A percentile compares a stretch with the other conserved stretches of the same genome.
phyloP scores from a whole-genome alignment of 2,797 vertebrate genomes.

The Aratinga solstitialis region DNA sequence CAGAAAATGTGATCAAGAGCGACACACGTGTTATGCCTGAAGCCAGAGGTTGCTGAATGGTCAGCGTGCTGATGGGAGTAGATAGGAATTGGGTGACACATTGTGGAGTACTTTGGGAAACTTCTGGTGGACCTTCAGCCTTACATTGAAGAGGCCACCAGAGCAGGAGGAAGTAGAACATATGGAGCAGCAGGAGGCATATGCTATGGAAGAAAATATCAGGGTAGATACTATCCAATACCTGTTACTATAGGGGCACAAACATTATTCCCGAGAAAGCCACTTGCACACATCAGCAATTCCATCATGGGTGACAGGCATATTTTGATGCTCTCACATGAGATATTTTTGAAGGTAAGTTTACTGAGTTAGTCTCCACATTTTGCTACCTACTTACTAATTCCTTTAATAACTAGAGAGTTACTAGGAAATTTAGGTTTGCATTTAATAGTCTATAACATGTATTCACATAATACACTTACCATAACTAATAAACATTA shows the following conservation, averaged over 20 bases:
- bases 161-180: neutral
- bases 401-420: neutral
- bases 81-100: neutral
- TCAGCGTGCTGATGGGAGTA: neutral
- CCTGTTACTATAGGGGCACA: neutral
- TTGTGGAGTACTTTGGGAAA: neutral
- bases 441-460: neutral
- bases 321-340: neutral
- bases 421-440: neutral
- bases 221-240: neutral
- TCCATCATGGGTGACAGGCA: fast-evolving
- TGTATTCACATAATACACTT: neutral
- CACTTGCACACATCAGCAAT: neutral
- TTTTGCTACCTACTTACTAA: neutral
- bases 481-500: neutral
- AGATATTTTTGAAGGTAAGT: neutral
- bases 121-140: neutral
- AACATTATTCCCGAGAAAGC: neutral
- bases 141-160: neutral
- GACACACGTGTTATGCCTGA: neutral
- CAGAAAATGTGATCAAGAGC: neutral
- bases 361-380: neutral
- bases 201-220: neutral
- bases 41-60: slow-evolving; percentile 10
- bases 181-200: neutral